Evolutionary conservation across 2,888 invertebrate genomes (phyloP), one percentile per base, ranked within the genome.

Genomic region (Oscheius sp.): DNA sequence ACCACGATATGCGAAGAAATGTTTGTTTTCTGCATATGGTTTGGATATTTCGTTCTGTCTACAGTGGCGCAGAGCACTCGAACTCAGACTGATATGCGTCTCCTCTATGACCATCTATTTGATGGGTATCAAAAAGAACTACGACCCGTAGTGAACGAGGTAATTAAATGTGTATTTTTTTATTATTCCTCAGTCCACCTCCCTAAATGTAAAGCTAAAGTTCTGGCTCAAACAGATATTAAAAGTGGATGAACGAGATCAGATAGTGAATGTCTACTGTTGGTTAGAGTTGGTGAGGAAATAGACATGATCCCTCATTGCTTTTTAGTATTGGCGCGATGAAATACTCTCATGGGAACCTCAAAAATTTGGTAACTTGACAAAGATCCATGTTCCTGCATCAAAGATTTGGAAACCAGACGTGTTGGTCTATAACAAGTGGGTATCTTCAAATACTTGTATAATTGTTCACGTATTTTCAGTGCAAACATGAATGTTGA

Each of bases 151-250:
- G 36, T 72, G 20, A 81, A 84, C 68, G 83, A 84, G 62, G 67
- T 71, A 0, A 47, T 61, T n/a, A 68, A 4, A 4, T 6, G 20
- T 12, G 22, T 41, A 12, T 24, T 1, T 12, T 6, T 5, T 20
- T 14, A 33, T n/a, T 9, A 47, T 32, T 14, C 14, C 59, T 67
- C 47, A 57, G 59, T 59, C 67, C 3, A 59, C 57, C 32, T 49
- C 72, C 0, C 32, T 74, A 24, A 65, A 74, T 54, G 76, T 85
- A 6, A 70, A 75, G 51, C 71, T 85, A 71, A 83, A 85, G 62
- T 81, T 85, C 62, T 85, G 85, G 85, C 75, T 85, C 38, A 85
- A 83, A 71, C 85, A 85, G 71, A 81, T 85, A 61, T 71, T 85
- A 14, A 85, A 85, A 75, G 78, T 79, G 17, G 82, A 82, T 54